Evolutionary conservation across 2,113 vertebrate species (phyloP).

Genomic region (Pogona vitticeps): DNA sequence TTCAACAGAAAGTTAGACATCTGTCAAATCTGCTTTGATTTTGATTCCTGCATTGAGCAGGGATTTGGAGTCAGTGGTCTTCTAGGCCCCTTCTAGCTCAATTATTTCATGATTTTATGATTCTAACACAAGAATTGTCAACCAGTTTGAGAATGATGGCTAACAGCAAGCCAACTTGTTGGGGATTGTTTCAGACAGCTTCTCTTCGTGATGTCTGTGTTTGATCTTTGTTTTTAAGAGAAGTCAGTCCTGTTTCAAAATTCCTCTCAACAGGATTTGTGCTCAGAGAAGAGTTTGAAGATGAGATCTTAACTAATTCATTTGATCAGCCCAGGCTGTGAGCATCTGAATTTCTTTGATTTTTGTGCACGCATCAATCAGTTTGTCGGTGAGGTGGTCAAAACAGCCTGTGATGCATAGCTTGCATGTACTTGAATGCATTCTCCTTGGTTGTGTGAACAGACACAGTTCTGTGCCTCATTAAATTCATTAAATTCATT

Average conservation of each 20-base stretch:
- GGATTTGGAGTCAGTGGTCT: no score
- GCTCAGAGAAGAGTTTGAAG: neutral
- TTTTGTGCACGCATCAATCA: constrained; percentile 28
- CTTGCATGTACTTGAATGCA: constrained; percentile 30
- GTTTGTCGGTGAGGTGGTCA: constrained; percentile 24
- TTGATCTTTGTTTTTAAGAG: constrained; percentile 28
- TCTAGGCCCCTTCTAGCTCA: no score
- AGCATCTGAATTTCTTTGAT: neutral
- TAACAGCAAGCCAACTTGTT: neutral
- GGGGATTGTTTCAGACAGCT: neutral
- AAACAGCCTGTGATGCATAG: constrained; percentile 12
- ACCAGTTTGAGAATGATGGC: neutral
- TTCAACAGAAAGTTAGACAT: no score
- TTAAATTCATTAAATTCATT: constrained; percentile 60
- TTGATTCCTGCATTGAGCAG: no score
- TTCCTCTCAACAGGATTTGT: neutral
- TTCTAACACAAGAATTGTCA: neutral
- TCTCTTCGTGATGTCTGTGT: neutral
- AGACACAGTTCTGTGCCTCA: constrained; percentile 46
- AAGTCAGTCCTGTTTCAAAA: neutral
- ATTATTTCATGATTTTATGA: neutral
- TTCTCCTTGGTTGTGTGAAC: constrained; percentile 29
- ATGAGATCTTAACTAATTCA: constrained; percentile 25
- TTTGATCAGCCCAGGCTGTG: neutral
- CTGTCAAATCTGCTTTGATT: no score